Evolutionary conservation across 2,797 vertebrate species (phyloP).

Genomic region (Chelon labrosus): DNA sequence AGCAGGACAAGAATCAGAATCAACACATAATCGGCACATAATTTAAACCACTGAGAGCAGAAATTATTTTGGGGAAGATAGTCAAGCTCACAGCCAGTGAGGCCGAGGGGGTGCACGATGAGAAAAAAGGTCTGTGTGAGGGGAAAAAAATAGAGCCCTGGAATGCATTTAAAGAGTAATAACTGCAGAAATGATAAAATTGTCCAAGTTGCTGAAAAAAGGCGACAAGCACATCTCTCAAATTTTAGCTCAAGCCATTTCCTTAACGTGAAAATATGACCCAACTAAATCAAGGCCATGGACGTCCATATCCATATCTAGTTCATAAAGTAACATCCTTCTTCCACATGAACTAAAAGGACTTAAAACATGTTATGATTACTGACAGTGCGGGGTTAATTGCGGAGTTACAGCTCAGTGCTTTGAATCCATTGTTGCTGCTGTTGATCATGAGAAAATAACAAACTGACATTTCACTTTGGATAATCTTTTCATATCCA

Average conservation of each 20-base stretch:
- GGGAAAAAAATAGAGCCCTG: slow-evolving; percentile 9
- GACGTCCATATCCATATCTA: not conserved
- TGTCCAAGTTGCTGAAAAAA: slow-evolving; percentile 10
- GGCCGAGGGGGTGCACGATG: slow-evolving; percentile 25
- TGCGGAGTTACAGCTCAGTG: not conserved
- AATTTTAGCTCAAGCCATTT: not conserved
- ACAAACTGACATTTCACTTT: slow-evolving; percentile 4
- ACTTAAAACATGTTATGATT: not conserved
- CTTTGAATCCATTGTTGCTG: slow-evolving; percentile 2
- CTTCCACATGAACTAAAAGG: not conserved
- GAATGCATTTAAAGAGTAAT: slow-evolving; percentile 2
- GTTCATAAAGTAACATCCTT: not conserved
- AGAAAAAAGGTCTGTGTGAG: slow-evolving; percentile 11
- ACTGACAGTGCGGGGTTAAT: not conserved
- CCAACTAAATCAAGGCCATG: not conserved
- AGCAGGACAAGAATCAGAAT: slow-evolving; percentile 16
- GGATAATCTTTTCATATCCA: not conserved
- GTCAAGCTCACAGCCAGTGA: slow-evolving; percentile 32
- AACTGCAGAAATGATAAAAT: not conserved
- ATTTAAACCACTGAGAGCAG: slow-evolving; percentile 36
- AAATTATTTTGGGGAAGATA: slow-evolving; percentile 46
- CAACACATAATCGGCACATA: slow-evolving; percentile 12
- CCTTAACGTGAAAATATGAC: not conserved
- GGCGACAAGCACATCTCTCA: slow-evolving; percentile 10
- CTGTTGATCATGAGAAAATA: not conserved